Evolutionary conservation across 2,888 invertebrate genomes (phyloP).

Genomic region (Ctenicera cuprea): DNA sequence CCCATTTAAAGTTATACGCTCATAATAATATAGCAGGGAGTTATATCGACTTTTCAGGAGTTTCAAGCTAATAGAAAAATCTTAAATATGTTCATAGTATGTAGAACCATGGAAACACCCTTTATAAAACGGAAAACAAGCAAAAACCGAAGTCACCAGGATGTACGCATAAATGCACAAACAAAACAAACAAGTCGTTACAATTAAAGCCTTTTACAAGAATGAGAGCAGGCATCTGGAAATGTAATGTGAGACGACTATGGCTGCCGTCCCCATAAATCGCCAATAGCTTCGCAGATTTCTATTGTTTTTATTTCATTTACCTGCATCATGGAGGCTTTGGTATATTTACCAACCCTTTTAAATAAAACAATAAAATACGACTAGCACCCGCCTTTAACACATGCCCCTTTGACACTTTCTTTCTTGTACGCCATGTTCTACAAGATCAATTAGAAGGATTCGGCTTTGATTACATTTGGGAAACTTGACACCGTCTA

Average conservation of each 20-base stretch:
- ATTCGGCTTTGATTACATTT: slow-evolving; percentile 59
- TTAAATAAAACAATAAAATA: slow-evolving; percentile 59
- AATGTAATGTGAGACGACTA: slow-evolving; percentile 56
- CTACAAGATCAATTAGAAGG: slow-evolving; percentile 57
- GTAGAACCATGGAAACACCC: slow-evolving; percentile 32
- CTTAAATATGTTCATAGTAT: not conserved
- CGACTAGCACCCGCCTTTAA: slow-evolving; percentile 59
- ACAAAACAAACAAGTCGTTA: slow-evolving; percentile 22
- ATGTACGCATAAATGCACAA: slow-evolving; percentile 2
- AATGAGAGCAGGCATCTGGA: slow-evolving; percentile 56
- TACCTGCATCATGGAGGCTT: slow-evolving; percentile 54
- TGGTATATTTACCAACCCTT: slow-evolving; percentile 52
- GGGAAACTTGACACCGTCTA: slow-evolving; percentile 34
- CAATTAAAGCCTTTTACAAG: slow-evolving; percentile 31
- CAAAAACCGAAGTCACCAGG: slow-evolving; percentile 17
- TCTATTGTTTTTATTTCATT: slow-evolving; percentile 56
- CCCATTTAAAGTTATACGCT: slow-evolving; percentile 11
- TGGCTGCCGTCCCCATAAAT: slow-evolving; percentile 57
- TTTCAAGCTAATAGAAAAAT: not conserved
- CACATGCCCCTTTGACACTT: slow-evolving; percentile 61
- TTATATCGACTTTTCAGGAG: slow-evolving; percentile 15
- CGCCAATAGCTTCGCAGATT: slow-evolving; percentile 56
- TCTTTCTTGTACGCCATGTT: slow-evolving; percentile 60
- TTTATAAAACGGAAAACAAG: slow-evolving; percentile 29
- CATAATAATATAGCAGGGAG: not conserved